Evolutionary conservation across 92 coral and sea anemone species (phyloP), one percentile per base, ranked within the genome.

Genomic region (Galaxea fascicularis): DNA sequence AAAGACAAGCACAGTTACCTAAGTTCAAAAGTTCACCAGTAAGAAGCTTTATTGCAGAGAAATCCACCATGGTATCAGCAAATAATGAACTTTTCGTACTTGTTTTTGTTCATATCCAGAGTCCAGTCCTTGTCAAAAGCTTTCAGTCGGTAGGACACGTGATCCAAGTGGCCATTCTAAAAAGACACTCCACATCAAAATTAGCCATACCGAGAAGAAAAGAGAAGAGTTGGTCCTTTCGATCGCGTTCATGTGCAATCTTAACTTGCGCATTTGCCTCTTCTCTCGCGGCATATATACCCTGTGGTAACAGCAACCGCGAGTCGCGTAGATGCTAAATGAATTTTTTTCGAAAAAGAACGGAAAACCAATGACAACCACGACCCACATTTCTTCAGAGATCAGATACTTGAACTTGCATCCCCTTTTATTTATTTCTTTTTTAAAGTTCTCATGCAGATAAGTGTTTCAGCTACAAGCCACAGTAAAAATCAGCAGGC

Each of bases 141-240:
- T 72, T 63, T 74, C 62, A 92, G 52, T 49, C 68, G 71, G 69
- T 90, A 90, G 10, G 89, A 24, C 0, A 80, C 90, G 8, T 91
- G 84, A 41, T 90, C 71, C 30, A 76, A 83, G 67, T 92, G 95
- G 44, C 91, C 95, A 4, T 74, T 82, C 95, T 92, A 52, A 22
- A 44, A 64, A 54, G 49, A 57, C 14, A 49, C 16, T 17, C 11
- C 46, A 79, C 3, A 4, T 20, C 3, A 15, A 17, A 20, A 26
- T 28, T 29, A n/a, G 16, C n/a, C 30, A 13, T 74, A 14, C 8
- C 39, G 8, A 30, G 49, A 9, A 21, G 20, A 0, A 12, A 57
- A 4, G n/a, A 27, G 35, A 21, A 24, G 11, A 17, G 25, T 45
- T n/a, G 4, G 11, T 25, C 31, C 41, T 24, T 10, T 65, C 28